Conservation (phyloP, 2,888 invertebrate species). For the Thereva nobilitata region DNA sequence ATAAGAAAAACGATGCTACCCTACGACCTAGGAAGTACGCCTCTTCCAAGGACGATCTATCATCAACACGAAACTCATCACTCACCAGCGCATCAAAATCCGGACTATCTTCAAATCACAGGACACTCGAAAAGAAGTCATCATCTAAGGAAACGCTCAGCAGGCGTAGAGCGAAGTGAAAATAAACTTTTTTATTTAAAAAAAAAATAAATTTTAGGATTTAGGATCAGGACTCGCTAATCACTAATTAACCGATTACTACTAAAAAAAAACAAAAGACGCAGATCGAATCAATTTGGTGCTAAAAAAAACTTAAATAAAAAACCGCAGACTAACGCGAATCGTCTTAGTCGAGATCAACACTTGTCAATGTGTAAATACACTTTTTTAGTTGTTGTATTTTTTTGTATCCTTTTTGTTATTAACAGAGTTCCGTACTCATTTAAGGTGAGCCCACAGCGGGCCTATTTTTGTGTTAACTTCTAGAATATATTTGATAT, state of each 20-base stretch:
- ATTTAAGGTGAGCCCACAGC: conserved; percentile 2
- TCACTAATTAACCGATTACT: conserved; percentile 12
- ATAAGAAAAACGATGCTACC: conserved; percentile 49
- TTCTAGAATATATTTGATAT: conserved; percentile 25
- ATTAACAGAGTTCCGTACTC: conserved; percentile 26
- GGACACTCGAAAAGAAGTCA: conserved; percentile 33
- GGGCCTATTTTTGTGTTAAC: conserved; percentile 22
- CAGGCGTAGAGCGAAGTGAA: conserved; percentile 37
- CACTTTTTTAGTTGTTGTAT: conserved; percentile 24
- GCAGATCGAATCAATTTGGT: conserved; percentile 28
- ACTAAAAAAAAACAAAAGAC: conserved; percentile 9
- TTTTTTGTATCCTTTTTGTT: conserved; percentile 24
- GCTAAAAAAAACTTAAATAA: not conserved
- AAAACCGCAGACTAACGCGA: conserved; percentile 20
- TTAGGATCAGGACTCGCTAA: conserved; percentile 14
- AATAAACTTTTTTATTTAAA: too few relatives aligned
- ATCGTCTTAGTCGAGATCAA: conserved; percentile 9
- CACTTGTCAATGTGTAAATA: conserved; percentile 23
- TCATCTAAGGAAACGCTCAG: conserved; percentile 33
- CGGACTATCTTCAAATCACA: conserved; percentile 50
- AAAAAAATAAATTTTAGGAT: not conserved
- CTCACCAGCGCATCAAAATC: conserved; percentile 52
- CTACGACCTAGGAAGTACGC: conserved; percentile 49
- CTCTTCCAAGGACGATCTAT: conserved; percentile 51
- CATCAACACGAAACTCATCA: conserved; percentile 50